A percentile compares a stretch with the other conserved stretches of the same genome.
These are phyloP conservation scores for Kryptopterus vitreolus DNA, from an alignment of 2,797 vertebrate species.

Conservation along the genomic window DNA sequence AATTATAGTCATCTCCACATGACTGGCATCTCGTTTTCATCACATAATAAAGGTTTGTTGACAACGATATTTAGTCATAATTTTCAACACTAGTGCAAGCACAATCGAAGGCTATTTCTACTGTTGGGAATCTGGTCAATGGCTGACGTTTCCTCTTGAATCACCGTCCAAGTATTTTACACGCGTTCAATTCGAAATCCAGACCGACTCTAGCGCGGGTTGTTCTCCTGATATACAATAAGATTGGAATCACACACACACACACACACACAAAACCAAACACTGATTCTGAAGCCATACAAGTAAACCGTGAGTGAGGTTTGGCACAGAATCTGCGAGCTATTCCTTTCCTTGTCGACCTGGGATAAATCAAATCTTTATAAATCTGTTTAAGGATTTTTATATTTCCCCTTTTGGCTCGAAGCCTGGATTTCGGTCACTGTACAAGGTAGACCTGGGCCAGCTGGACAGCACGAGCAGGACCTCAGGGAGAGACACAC, in stretches of 20 bases:
- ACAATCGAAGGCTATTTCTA: not conserved
- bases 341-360: conserved; percentile 52
- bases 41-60: no score
- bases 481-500: conserved; percentile 16
- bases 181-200: conserved; percentile 28
- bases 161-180: not conserved
- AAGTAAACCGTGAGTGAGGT: conserved; percentile 43
- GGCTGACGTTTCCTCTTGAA: not conserved
- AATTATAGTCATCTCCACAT: no score
- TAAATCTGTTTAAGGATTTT: conserved; percentile 54
- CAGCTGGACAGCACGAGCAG: conserved; percentile 49
- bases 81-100: no score
- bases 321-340: conserved; percentile 50
- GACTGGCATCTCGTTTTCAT: no score
- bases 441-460: conserved; percentile 40
- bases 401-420: conserved; percentile 44
- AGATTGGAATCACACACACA: conserved; percentile 32
- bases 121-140: not conserved
- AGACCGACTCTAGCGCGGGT: conserved; percentile 33
- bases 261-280: not conserved
- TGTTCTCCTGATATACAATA: conserved; percentile 37
- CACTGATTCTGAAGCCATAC: conserved; percentile 43
- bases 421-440: conserved; percentile 32
- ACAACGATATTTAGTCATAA: no score
- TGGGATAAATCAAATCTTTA: conserved; percentile 57